A percentile compares a stretch with the other conserved stretches of the same genome.
Evolutionary conservation across 2,113 vertebrate genomes (phyloP).

Genomic region (Calonectris borealis): DNA sequence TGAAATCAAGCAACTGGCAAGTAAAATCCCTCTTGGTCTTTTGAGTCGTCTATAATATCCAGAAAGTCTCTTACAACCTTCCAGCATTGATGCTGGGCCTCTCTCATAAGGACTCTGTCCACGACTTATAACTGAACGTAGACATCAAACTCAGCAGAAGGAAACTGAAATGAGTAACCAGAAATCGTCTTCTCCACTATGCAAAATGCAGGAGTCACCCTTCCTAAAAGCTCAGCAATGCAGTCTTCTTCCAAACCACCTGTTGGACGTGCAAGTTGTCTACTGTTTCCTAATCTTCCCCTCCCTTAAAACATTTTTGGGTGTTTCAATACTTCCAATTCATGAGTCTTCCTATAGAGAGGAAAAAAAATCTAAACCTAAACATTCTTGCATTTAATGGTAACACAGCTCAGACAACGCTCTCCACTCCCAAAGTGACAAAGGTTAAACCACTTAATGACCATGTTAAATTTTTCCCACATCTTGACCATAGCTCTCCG

Average conservation of each 20-base stretch:
- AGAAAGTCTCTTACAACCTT: background rate
- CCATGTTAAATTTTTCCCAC: background rate
- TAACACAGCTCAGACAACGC: background rate
- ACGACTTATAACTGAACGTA: accelerated
- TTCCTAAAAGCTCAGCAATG: background rate
- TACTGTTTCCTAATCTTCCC: background rate
- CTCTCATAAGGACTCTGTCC: background rate
- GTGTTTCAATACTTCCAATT: background rate
- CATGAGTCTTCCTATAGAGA: background rate
- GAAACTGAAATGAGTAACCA: background rate
- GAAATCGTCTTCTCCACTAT: background rate
- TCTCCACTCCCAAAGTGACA: background rate
- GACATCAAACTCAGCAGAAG: background rate
- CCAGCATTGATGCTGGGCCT: background rate
- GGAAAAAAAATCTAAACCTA: background rate
- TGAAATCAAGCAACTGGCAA: background rate
- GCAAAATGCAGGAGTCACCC: background rate
- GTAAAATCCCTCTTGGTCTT: background rate
- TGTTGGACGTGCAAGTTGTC: background rate
- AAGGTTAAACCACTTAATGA: background rate
- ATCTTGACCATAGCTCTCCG: background rate
- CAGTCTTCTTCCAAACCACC: background rate
- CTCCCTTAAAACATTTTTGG: background rate
- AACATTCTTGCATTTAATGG: background rate
- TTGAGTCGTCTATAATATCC: background rate